Conservation (phyloP, 2,797 vertebrate genomes). For the Coilia nasus region DNA sequence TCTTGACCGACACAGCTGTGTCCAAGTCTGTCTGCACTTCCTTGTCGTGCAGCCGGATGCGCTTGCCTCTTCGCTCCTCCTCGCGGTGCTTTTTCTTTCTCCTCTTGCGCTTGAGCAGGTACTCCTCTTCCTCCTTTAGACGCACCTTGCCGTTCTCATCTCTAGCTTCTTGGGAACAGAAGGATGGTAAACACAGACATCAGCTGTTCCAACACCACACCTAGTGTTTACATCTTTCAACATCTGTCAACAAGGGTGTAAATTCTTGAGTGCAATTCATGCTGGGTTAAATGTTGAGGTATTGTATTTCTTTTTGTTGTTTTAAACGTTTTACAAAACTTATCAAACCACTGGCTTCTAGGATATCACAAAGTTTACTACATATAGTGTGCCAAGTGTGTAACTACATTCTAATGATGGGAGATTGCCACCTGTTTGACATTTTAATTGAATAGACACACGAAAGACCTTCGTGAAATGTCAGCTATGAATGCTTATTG, state of each 20-base stretch:
- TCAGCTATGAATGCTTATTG: not conserved
- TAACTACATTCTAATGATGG: not conserved
- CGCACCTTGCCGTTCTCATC: conserved; percentile 88
- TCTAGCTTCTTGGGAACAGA: conserved; percentile 65
- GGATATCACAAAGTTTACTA: no score
- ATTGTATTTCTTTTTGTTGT: no score
- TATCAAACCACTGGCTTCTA: no score
- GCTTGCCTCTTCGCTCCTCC: conserved; percentile 76
- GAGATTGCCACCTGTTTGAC: not conserved
- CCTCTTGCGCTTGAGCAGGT: conserved; percentile 91
- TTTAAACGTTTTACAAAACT: no score
- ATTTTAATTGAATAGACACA: not conserved
- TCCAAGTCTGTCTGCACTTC: conserved; percentile 37
- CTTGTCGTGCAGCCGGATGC: not conserved
- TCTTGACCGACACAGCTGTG: conserved; percentile 73
- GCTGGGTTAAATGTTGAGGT: no score
- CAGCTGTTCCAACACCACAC: not conserved
- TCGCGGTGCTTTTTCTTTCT: conserved; percentile 94
- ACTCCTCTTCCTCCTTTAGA: conserved; percentile 83
- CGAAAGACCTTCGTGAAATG: not conserved
- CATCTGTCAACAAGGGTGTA: no score
- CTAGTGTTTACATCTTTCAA: no score
- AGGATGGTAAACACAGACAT: not conserved
- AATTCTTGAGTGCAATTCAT: no score
- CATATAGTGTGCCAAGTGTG: not conserved